Percentiles rank a stretch among this genome's conserved stretches.
Evolutionary conservation across 2,113 vertebrate species (phyloP).

Genomic region (Gadus chalcogrammus): DNA sequence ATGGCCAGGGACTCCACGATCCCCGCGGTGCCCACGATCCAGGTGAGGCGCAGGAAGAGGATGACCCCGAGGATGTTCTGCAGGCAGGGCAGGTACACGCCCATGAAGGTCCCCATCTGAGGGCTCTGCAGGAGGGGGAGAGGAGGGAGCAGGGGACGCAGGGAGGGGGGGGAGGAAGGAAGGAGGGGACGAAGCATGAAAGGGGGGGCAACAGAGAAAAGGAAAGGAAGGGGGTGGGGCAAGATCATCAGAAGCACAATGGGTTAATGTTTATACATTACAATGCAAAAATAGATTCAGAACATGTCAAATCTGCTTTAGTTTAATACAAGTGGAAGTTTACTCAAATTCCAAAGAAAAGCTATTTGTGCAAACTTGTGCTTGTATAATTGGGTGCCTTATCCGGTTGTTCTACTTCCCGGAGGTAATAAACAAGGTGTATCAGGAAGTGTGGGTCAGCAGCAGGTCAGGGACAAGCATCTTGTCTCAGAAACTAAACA

Average conservation of each 20-base stretch:
- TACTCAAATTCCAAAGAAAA: too few relatives aligned
- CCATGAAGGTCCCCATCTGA: slow-evolving; percentile 95
- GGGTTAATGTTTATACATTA: too few relatives aligned
- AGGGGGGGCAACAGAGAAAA: too few relatives aligned
- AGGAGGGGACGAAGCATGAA: background rate
- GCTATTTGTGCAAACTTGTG: too few relatives aligned
- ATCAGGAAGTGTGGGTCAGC: background rate
- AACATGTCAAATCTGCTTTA: too few relatives aligned
- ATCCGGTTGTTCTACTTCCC: too few relatives aligned
- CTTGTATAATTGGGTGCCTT: too few relatives aligned
- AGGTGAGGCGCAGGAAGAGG: slow-evolving; percentile 91
- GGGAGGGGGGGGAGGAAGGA: background rate
- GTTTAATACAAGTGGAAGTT: too few relatives aligned
- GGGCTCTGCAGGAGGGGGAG: slow-evolving; percentile 71
- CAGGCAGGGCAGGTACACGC: slow-evolving; percentile 94
- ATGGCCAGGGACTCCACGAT: slow-evolving; percentile 90
- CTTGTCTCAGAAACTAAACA: background rate
- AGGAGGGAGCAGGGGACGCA: too few relatives aligned
- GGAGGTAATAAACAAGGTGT: background rate
- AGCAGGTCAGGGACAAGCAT: background rate
- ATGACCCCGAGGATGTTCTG: slow-evolving; percentile 98
- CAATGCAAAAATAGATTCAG: too few relatives aligned
- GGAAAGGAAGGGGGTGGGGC: too few relatives aligned
- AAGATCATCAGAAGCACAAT: too few relatives aligned
- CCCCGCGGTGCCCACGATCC: slow-evolving; percentile 93